Conservation (phyloP, 2,113 vertebrate genomes). For the Cyprinodon tularosa region DNA sequence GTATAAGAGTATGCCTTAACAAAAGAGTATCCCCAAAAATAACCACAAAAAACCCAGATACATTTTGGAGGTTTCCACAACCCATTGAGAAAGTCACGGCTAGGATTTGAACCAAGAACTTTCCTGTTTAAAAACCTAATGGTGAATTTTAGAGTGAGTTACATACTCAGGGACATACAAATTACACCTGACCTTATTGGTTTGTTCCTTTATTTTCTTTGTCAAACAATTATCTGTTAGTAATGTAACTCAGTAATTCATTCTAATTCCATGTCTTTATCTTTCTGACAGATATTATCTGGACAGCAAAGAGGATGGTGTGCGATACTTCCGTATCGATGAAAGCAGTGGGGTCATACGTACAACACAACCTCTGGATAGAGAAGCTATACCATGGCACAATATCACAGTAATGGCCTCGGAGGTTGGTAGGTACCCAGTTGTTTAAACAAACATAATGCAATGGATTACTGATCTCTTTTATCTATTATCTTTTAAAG, state of each 20-base stretch:
- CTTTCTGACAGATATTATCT: slow-evolving; percentile 85
- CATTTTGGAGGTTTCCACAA: too few relatives aligned
- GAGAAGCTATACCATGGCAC: slow-evolving; percentile 90
- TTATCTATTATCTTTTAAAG: neutral
- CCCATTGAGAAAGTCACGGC: too few relatives aligned
- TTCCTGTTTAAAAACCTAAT: too few relatives aligned
- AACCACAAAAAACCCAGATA: too few relatives aligned
- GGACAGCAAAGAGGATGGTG: slow-evolving; percentile 81
- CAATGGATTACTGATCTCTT: neutral
- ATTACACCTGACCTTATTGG: neutral
- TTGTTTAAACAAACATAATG: neutral
- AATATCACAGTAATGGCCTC: slow-evolving; percentile 94
- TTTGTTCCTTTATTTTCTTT: neutral
- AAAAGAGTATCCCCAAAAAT: too few relatives aligned
- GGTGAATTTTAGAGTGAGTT: too few relatives aligned
- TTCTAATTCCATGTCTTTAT: neutral
- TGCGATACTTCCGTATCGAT: slow-evolving; percentile 88
- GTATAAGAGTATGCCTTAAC: too few relatives aligned
- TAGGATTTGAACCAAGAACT: too few relatives aligned
- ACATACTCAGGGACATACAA: neutral
- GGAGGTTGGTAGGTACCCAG: slow-evolving; percentile 88
- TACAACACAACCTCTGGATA: slow-evolving; percentile 88
- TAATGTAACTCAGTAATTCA: neutral
- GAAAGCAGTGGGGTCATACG: slow-evolving; percentile 87
- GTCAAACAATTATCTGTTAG: neutral